phyloP scores from a whole-genome alignment of 1,140 invertebrate species.

The Leucophenga varia region DNA sequence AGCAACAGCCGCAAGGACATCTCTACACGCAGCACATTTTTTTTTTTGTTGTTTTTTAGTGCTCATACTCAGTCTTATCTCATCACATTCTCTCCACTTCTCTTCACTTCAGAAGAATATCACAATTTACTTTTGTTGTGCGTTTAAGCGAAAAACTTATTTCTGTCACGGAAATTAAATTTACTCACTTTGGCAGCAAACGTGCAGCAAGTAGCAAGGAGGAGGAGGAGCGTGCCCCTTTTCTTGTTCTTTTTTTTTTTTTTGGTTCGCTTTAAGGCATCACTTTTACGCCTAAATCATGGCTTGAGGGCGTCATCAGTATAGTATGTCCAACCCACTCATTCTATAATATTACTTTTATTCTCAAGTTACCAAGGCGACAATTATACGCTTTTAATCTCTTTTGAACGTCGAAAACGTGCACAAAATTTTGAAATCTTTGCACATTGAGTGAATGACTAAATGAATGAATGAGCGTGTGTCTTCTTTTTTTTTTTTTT shows the following conservation, averaged over 20 bases:
- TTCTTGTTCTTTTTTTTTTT: too few species aligned
- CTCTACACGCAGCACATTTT: constrained; percentile 25
- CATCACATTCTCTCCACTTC: not conserved
- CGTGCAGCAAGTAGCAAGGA: constrained; percentile 10
- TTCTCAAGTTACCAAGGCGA: constrained; percentile 50
- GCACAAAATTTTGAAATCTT: constrained; percentile 48
- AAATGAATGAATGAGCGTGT: too few species aligned
- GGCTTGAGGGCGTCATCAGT: constrained; percentile 41
- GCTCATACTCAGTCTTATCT: not conserved
- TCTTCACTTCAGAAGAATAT: too few species aligned
- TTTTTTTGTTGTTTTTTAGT: not conserved
- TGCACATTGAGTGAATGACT: too few species aligned
- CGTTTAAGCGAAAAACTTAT: constrained; percentile 54
- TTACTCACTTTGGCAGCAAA: constrained; percentile 39
- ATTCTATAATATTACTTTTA: too few species aligned
- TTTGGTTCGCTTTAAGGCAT: constrained; percentile 13
- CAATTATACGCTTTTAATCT: constrained; percentile 54
- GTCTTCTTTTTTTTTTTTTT: too few species aligned
- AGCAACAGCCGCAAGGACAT: constrained; percentile 15
- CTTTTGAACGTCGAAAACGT: constrained; percentile 52
- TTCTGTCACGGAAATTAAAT: constrained; percentile 54
- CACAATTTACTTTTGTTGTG: constrained; percentile 20
- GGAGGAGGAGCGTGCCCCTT: constrained; percentile 24
- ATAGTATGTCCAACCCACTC: constrained; percentile 13
- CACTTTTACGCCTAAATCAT: constrained; percentile 49